These are phyloP conservation scores for Cheumatopsyche charites DNA, from an alignment of 1,140 invertebrate species.

Conservation along the genomic window DNA sequence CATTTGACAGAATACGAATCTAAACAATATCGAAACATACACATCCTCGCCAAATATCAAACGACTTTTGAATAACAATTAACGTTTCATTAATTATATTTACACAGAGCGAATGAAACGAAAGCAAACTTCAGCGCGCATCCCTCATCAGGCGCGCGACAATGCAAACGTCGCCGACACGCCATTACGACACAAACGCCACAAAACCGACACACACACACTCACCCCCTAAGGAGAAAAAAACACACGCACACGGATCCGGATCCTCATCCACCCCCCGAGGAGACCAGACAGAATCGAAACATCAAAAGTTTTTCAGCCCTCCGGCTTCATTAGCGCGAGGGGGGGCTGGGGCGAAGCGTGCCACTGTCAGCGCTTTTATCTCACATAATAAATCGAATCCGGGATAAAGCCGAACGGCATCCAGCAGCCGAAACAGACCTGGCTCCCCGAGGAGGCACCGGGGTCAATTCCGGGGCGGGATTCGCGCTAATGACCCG, in stretches of 20 bases:
- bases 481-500: constrained; percentile 10
- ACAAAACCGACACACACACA: not conserved
- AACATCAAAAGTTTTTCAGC: constrained; percentile 17
- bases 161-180: no score
- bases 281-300: not conserved
- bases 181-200: not conserved
- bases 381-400: constrained; percentile 42
- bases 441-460: not conserved
- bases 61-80: no score
- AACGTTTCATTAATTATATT: no score
- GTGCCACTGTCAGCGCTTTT: constrained; percentile 37
- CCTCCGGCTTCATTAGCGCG: constrained; percentile 8
- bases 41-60: no score
- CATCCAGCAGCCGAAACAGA: not conserved
- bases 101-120: no score
- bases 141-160: no score
- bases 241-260: not conserved
- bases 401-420: not conserved
- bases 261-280: no score
- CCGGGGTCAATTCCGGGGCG: not conserved
- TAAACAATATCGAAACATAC: no score
- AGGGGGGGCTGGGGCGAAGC: not conserved
- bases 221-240: not conserved
- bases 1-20: no score
- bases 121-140: not conserved